Base-by-base conservation (phyloP, 2,113 vertebrate species). In the Enhydra lutris region DNA sequence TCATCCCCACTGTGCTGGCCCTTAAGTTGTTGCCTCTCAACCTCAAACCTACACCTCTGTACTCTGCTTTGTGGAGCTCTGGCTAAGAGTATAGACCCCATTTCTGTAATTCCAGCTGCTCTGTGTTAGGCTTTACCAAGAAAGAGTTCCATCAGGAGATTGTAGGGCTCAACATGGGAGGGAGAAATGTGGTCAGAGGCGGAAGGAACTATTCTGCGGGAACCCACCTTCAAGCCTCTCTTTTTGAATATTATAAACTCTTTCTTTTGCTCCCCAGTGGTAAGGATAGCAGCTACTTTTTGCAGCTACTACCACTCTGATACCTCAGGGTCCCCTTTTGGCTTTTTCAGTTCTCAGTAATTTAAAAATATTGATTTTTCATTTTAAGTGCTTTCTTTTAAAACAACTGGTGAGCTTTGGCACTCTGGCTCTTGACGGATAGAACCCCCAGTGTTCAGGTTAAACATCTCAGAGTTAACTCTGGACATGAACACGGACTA, bases 361-460 rank as follows among this genome's bases (percentile, higher is more conserved):
- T 92, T 81, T 50, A 18, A 34, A 82, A 36, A 59, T 83, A 82
- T 45, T 39, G 7, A 88, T 69, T 31, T 14, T 67, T 67, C 31
- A 78, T 61, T 91, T 93, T 69, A 91, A 71, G 39, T 36, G 74
- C 1, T 80, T 95, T 95, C n/a, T 83, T 88, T 95, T 73, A 86
- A 87, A 90, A 74, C 83, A 85, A 93, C 7, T 81, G 4, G 2
- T 67, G 26, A 87, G 36, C 12, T 3, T 94, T 69, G 79, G 7
- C 36, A 1, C 87, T 95, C 29, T 80, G 50, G n/a, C 52, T 20
- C 17, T 8, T 74, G 17, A 71, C 24, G 90, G 47, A 91, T 71
- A 78, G 3, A 61, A 39, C 0, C 6, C 59, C 79, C 6, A 52
- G 7, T 1, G 3, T 57, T 81, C 73, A 23, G 20, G 10, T 45